Base-by-base conservation (phyloP, 2,797 vertebrate species). In the Chanos chanos region DNA sequence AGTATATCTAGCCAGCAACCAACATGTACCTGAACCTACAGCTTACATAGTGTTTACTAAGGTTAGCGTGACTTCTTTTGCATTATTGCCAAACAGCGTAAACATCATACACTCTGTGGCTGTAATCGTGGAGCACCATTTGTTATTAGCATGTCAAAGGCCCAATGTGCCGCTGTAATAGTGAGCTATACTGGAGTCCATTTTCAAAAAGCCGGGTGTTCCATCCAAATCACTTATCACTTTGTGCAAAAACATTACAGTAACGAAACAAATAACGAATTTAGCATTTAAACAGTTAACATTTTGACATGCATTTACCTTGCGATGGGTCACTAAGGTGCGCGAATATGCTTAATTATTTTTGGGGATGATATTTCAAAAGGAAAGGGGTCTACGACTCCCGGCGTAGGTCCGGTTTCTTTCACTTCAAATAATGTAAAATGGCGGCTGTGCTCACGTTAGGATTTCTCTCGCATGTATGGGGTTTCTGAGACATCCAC, bases 391-490 rank as follows among this genome's bases (percentile, higher is more conserved):
- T 64, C 25, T 34, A 54, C 61, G 55, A 61, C 68, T 73, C 75
- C 77, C 80, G 74, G 71, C 41, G 61, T 18, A 65, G 34, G 45
- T 82, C 75, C 50, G 82, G 77, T 80, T 77, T 81, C 88, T 86
- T 89, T 85, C 77, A 82, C 87, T 90, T 88, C 86, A 77, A 83
- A 85, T 85, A 83, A 85, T 85, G 85, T 90, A 91, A 92, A 92
- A 93, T 92, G 91, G 91, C 90, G 88, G 86, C 89, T 83, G 81
- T 67, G 83, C 83, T 91, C 87, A 90, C 88, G 88, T 86, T 89
- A 89, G 80, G 77, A 81, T 73, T 74, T 71, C 64, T 72, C 37
- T 84, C 83, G 76, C 75, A 77, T 79, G 79, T 61, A 86, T 57
- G 86, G 93, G 90, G 92, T 89, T 88, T 89, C 89, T 76, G 36